Evolutionary conservation across 37 sponge, comb jelly and placozoan species (phyloP).

Genomic region (Diacarnus erythraeanus): DNA sequence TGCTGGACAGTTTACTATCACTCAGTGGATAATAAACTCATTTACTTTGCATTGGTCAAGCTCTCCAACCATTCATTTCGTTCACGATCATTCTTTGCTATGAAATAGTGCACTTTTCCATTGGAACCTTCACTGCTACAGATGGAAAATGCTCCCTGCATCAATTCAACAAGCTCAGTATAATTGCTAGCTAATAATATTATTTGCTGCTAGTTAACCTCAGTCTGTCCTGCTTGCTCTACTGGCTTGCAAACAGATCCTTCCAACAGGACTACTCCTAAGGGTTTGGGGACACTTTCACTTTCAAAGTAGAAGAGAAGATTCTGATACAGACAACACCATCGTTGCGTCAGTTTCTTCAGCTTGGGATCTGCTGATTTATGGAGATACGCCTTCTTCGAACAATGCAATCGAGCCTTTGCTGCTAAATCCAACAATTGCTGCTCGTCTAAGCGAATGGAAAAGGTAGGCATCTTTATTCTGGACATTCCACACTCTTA

Average conservation of each 20-base stretch:
- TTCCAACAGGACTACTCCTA: constrained; percentile 53
- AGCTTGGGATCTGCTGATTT: constrained; percentile 42
- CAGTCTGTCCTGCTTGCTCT: constrained; percentile 4
- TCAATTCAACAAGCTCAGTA: not conserved
- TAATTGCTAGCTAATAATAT: no score
- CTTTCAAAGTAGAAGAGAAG: constrained; percentile 60
- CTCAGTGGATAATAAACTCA: not conserved
- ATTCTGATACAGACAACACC: constrained; percentile 62
- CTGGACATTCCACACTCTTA: not conserved
- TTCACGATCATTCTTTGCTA: constrained; percentile 28
- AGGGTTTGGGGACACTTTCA: constrained; percentile 34
- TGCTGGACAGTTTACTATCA: not conserved
- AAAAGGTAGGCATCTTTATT: constrained; percentile 20
- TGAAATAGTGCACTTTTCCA: constrained; percentile 26
- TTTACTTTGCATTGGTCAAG: constrained; percentile 38
- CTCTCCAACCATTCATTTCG: constrained; percentile 43
- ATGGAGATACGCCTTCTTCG: constrained; percentile 30
- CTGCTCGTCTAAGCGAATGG: constrained; percentile 40
- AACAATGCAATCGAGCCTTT: constrained; percentile 20
- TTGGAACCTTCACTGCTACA: not conserved
- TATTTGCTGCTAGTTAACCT: constrained; percentile 34
- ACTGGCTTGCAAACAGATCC: constrained; percentile 23
- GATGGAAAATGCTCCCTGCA: constrained; percentile 46
- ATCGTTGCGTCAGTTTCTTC: constrained; percentile 30
- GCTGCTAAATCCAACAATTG: constrained; percentile 47